Evolutionary conservation across 2,888 invertebrate genomes (phyloP), one percentile per base, ranked within the genome.

Genomic region (Noctua comes): DNA sequence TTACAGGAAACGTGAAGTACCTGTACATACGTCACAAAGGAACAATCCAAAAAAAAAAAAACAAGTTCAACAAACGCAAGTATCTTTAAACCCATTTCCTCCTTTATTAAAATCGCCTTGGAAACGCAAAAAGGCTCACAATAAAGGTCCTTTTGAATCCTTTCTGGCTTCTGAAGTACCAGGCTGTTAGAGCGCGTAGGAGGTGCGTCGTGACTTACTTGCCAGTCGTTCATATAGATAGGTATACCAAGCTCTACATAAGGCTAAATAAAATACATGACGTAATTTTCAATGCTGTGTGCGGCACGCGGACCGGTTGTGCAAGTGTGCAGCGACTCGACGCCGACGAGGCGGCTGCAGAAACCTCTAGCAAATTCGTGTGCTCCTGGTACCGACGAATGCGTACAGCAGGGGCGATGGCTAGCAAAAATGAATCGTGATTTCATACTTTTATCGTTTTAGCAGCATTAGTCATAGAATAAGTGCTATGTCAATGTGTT

Each of bases 221-320:
- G 92, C 91, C 91, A 90, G 72, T 88, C 91, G 91, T 90, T 91
- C 89, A 90, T 90, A 88, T 88, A 90, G 91, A 91, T 94, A 93
- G 93, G 91, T 91, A 90, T 87, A 93, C 91, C 87, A 84, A 93
- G 95, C 93, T 93, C 94, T 94, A 94, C 94, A 94, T 96, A 95
- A 94, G 93, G 95, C 93, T 94, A 94, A 95, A 95, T 94, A 92
- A 95, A 94, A 92, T 92, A 88, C 92, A 93, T 96, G 96, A 96
- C 95, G 96, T 95, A 96, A 96, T 93, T 93, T 93, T 93, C 94
- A 94, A 94, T 95, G 95, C 92, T 94, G 95, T 93, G 94, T 93
- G 94, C 94, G 93, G 92, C 90, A 87, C 91, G 92, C 92, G 90
- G 92, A 93, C 94, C 93, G 92, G 94, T 95, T 94, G 93, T 94